phyloP scores from a whole-genome alignment of 1,140 invertebrate genomes.

The Philaenus spumarius region DNA sequence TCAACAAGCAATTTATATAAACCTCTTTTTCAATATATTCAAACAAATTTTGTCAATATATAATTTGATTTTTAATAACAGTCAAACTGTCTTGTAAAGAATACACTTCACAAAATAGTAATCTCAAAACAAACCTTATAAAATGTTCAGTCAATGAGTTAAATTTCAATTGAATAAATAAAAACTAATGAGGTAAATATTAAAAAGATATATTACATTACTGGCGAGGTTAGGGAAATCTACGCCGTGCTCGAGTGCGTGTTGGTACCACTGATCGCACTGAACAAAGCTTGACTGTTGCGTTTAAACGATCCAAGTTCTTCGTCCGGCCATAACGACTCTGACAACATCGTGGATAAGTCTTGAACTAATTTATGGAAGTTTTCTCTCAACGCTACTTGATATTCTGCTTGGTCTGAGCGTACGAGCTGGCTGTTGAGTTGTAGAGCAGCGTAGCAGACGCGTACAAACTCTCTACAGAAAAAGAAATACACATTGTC shows the following conservation, averaged over 20 bases:
- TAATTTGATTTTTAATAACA: too few relatives aligned
- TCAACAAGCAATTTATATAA: too few relatives aligned
- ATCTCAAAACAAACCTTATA: too few relatives aligned
- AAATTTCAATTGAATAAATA: too few relatives aligned
- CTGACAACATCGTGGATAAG: constrained; percentile 62
- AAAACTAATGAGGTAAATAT: too few relatives aligned
- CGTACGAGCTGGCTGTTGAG: constrained; percentile 79
- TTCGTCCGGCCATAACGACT: constrained; percentile 58
- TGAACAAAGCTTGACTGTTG: constrained; percentile 59
- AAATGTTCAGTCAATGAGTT: too few relatives aligned
- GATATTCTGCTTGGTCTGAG: constrained; percentile 82
- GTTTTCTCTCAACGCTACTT: constrained; percentile 74
- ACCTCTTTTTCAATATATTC: too few relatives aligned
- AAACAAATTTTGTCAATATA: too few relatives aligned
- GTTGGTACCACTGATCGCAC: constrained; percentile 57
- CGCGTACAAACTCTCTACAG: constrained; percentile 74
- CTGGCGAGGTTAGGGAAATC: neutral
- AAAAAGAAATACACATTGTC: constrained; percentile 29
- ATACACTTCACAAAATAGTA: too few relatives aligned
- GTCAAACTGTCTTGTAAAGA: too few relatives aligned
- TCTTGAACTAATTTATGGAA: constrained; percentile 77
- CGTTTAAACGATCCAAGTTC: constrained; percentile 52
- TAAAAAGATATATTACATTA: too few relatives aligned
- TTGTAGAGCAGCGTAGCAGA: constrained; percentile 80
- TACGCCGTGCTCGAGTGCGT: constrained; percentile 44